Percentiles rank a stretch among this genome's conserved stretches.
These are phyloP conservation scores for Coreoperca whiteheadi DNA, from an alignment of 2,113 vertebrate species.

Conservation along the genomic window DNA sequence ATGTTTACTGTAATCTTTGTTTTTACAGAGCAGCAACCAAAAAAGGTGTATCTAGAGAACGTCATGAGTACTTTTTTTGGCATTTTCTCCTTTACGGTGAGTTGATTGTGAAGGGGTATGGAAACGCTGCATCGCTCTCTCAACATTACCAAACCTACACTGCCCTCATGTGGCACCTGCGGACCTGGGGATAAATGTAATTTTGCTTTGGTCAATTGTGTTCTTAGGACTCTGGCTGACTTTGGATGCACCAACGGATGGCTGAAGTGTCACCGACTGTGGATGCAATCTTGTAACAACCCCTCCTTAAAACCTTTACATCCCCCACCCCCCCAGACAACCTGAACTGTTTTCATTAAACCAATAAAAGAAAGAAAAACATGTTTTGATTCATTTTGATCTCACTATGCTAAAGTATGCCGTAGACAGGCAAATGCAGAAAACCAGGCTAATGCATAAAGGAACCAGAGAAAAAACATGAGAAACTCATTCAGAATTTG, in stretches of 20 bases:
- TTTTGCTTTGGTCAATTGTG: not conserved
- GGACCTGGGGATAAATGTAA: not conserved
- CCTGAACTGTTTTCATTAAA: not conserved
- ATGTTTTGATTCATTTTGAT: not conserved
- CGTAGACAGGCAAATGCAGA: not conserved
- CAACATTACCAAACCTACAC: constrained; percentile 55
- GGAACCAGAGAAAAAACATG: not conserved
- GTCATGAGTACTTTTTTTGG: too few species aligned
- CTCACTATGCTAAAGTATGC: not conserved
- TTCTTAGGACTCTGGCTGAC: not conserved
- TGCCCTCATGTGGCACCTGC: constrained; percentile 73
- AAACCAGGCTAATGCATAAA: not conserved
- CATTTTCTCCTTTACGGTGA: too few species aligned
- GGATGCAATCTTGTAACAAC: not conserved
- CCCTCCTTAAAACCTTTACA: not conserved
- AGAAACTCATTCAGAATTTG: not conserved
- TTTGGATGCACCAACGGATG: not conserved
- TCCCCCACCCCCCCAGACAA: too few species aligned
- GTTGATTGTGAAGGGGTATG: too few species aligned
- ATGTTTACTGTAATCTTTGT: too few species aligned
- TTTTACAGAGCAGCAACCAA: too few species aligned
- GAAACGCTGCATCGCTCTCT: too few species aligned
- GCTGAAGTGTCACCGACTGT: not conserved
- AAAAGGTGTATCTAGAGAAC: too few species aligned
- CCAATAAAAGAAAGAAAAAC: not conserved